Base-by-base conservation (phyloP, 2,797 vertebrate species). In the Rhabdophis nuchalis region DNA sequence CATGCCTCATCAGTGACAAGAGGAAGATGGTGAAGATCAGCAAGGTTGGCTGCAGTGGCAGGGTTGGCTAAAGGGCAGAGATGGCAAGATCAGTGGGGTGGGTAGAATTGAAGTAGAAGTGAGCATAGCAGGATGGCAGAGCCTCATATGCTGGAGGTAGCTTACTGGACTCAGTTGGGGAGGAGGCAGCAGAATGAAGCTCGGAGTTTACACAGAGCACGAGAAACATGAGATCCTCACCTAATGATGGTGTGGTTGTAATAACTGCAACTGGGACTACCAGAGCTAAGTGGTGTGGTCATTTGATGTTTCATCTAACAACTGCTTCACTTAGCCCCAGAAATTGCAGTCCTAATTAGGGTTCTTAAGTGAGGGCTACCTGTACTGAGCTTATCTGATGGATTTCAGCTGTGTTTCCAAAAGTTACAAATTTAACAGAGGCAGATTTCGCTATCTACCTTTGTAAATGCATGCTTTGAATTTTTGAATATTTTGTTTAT, bases 401-500 rank as follows among this genome's bases (percentile, higher is more conserved):
- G 41, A 82, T 82, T 82, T 46, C 77, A 82, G 41, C 41, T 46
- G 10, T 77, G 72, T 82, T 82, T 82, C 10, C 36, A 46, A 25
- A 25, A 82, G 10, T 90, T n/a, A 57, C 18, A 90, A 41, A 90
- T 29, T 41, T 56, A 87, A 60, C 13, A 60, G 23, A 52, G 14
- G 27, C 25, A 89, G 27, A 41, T 85, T 72, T 89, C 23, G 0
- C 58, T 14, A 86, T 36, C 56, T 27, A 13, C 20, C 54, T 72
- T 10, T 6, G 90, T 27, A 32, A 90, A 46, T 94, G 85, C 85
- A 23, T 92, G 88, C 64, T 90, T 6, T 12, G 85, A 0, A 13
- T 77, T 50, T 85, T 56, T 91, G 41, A 64, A 0, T 91, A 57
- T 93, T 52, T 93, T 90, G 94, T 93, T 36, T 10, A 92, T 95